phyloP scores from a whole-genome alignment of 1,140 invertebrate genomes.

The Penaeus chinensis region DNA sequence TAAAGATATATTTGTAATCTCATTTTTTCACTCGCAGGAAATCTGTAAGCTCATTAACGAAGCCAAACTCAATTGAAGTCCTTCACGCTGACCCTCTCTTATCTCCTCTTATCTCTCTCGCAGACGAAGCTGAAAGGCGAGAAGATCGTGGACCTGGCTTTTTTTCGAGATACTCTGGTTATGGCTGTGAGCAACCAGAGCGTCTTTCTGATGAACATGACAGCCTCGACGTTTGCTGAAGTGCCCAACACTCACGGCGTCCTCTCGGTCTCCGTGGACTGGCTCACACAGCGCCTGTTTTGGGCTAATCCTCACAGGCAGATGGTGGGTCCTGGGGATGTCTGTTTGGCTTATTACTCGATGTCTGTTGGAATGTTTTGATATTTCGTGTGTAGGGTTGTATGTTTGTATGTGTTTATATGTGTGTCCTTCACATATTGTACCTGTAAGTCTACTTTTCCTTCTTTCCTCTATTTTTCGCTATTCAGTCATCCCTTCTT shows the following conservation, averaged over 20 bases:
- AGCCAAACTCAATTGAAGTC: too few species aligned
- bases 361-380: neutral
- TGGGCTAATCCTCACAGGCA: conserved; percentile 89
- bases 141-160: conserved; percentile 76
- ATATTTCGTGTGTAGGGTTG: too few species aligned
- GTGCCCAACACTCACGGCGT: conserved; percentile 78
- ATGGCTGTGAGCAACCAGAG: conserved; percentile 80
- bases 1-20: too few species aligned
- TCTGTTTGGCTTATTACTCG: neutral
- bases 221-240: conserved; percentile 71
- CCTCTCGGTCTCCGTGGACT: conserved; percentile 85
- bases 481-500: too few species aligned
- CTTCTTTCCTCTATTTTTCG: neutral
- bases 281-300: conserved; percentile 88
- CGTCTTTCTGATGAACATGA: conserved; percentile 79
- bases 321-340: conserved; percentile 65
- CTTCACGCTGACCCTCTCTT: neutral
- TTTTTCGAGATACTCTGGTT: conserved; percentile 78
- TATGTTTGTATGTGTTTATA: too few species aligned
- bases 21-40: too few species aligned
- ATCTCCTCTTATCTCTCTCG: neutral
- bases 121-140: conserved; percentile 42
- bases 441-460: neutral
- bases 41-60: too few species aligned
- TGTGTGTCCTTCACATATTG: too few species aligned